Evolutionary conservation across 2,113 vertebrate genomes (phyloP).

Genomic region (Spea multiplicata): DNA sequence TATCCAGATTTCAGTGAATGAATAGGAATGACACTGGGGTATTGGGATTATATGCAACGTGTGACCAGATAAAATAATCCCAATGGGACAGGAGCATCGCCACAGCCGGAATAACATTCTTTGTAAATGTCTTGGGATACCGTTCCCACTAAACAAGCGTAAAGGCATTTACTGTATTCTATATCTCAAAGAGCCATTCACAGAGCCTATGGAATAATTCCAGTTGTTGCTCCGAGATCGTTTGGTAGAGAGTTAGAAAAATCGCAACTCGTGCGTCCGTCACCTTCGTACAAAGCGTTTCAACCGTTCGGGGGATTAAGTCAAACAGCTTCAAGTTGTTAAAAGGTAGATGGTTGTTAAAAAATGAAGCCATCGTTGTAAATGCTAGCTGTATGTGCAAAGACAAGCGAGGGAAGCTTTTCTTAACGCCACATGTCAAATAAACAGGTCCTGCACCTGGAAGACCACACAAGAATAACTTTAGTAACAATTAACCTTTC

Average conservation of each 20-base stretch:
- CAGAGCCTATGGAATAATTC: too few relatives aligned
- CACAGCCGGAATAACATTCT: too few relatives aligned
- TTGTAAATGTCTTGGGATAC: too few relatives aligned
- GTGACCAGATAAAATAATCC: too few relatives aligned
- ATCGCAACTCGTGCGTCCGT: background rate
- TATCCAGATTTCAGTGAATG: too few relatives aligned
- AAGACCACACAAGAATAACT: conserved; percentile 31
- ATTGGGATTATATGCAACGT: too few relatives aligned
- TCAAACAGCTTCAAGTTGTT: background rate
- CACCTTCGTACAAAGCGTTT: background rate
- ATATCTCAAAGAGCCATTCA: too few relatives aligned
- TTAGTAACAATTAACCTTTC: conserved; percentile 24
- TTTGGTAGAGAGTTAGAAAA: background rate
- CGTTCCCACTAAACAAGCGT: too few relatives aligned
- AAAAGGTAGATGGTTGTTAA: background rate
- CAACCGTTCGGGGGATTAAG: background rate
- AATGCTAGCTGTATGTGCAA: conserved; percentile 3
- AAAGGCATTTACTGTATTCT: too few relatives aligned
- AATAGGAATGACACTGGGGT: too few relatives aligned
- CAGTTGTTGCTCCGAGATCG: too few relatives aligned
- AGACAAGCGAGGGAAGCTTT: background rate
- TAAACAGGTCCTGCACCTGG: conserved; percentile 40
- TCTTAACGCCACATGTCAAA: conserved; percentile 1
- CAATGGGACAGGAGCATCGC: too few relatives aligned
- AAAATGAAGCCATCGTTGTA: background rate